Conservation (phyloP, 1,140 invertebrate genomes). For the Trachymyrmex cornetzi region DNA sequence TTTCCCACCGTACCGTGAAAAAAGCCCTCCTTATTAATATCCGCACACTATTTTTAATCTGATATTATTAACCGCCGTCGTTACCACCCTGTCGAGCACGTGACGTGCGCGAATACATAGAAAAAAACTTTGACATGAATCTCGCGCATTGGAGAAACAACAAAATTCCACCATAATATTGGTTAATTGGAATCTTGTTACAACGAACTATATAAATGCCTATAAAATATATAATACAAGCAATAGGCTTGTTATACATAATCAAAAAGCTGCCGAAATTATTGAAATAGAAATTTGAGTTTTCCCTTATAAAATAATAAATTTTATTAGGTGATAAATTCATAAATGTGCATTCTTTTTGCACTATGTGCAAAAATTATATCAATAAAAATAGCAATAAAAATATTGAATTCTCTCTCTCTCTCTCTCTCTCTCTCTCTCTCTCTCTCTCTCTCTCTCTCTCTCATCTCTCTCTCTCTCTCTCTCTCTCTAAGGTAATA, state of each 20-base stretch:
- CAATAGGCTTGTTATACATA: neutral
- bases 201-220: neutral
- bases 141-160: neutral
- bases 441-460: too few relatives aligned
- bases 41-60: slow-evolving; percentile 65
- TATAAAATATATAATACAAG: neutral
- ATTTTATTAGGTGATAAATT: neutral
- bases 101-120: slow-evolving; percentile 13
- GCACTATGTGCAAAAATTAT: too few relatives aligned
- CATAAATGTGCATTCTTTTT: neutral
- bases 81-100: slow-evolving; percentile 30
- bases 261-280: neutral
- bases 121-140: slow-evolving; percentile 22
- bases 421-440: too few relatives aligned
- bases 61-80: slow-evolving; percentile 51
- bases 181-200: neutral
- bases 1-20: slow-evolving; percentile 65
- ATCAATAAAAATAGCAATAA: too few relatives aligned
- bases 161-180: slow-evolving; percentile 21
- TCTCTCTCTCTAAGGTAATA: too few relatives aligned
- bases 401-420: too few relatives aligned
- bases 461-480: too few relatives aligned
- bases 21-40: slow-evolving; percentile 54
- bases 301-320: neutral
- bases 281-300: neutral